Base-by-base conservation (phyloP, 1,140 invertebrate species). In the Bacillus rossius region DNA sequence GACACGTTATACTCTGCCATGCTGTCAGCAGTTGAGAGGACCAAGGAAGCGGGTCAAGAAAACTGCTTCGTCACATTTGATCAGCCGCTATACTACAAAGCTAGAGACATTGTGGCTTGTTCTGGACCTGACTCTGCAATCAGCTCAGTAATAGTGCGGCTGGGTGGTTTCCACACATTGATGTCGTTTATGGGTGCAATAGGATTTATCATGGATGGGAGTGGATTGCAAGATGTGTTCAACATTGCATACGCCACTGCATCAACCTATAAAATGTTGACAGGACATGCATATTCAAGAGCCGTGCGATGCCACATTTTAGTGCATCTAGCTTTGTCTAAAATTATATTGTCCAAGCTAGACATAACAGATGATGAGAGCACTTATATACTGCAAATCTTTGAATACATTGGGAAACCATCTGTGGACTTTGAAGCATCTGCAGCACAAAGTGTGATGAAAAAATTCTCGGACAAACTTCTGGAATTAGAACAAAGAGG, bases 101-200 rank as follows among this genome's bases (percentile, higher is more conserved):
- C 74, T 42, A 67, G 68, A 50, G 69, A 75, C 68, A 75, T 76
- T 37, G 63, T 74, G 63, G 49, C 43, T 16, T 16, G 34, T 10
- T 19, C 13, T 22, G 22, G 20, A 48, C 41, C 54, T 48, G 13
- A 43, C 55, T 26, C n/a, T 14, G 23, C 40, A 58, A 40, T 66
- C 3, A 56, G 53, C 8, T 55, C 57, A 16, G 22, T 67, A 41
- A 37, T 64, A n/a, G 29, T 69, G 8, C 57, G 63, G 42, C 57
- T 69, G 25, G 65, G 68, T 37, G 65, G 66, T 47, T 73, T 72
- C 58, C 67, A 75, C 63, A 41, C 69, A 10, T 17, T 73, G 14
- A 73, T 75, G 67, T 73, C 71, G 16, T 76, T 72, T 53, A 25
- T 76, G 41, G 73, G 71, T 45, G 60, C 38, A 40, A 69, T 75